phyloP scores from a whole-genome alignment of 2,888 invertebrate species.

The Agonum fuliginosum region DNA sequence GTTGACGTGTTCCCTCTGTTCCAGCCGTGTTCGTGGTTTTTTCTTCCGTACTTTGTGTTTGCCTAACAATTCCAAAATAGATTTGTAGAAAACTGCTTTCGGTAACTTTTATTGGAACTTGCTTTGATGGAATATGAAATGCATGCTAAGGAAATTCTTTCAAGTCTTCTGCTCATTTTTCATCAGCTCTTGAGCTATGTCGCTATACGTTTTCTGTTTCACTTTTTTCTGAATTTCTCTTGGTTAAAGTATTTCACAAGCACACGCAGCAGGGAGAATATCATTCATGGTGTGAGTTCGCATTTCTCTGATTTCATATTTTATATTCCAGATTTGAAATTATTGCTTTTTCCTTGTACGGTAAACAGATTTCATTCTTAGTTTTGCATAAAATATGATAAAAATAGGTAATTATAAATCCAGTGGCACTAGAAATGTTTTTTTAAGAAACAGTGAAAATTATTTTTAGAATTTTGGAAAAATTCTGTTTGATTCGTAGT shows the following conservation, averaged over 20 bases:
- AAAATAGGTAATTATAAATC: no score
- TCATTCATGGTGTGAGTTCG: slow-evolving; percentile 6
- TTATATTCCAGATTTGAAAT: no score
- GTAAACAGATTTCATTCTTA: no score
- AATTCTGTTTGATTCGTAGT: no score
- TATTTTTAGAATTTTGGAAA: no score
- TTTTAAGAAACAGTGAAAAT: no score
- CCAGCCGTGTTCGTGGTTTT: slow-evolving; percentile 3
- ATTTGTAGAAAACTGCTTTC: slow-evolving; percentile 65
- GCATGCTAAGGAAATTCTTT: slow-evolving; percentile 51
- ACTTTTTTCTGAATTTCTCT: slow-evolving; percentile 12
- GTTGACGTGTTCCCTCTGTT: slow-evolving; percentile 27
- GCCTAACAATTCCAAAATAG: slow-evolving; percentile 63
- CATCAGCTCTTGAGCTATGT: slow-evolving; percentile 30
- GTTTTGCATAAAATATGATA: no score
- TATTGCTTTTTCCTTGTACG: no score
- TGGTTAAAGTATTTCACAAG: slow-evolving; percentile 2
- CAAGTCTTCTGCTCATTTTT: slow-evolving; percentile 51
- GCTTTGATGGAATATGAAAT: slow-evolving; percentile 64
- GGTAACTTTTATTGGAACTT: slow-evolving; percentile 68
- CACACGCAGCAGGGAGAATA: neutral
- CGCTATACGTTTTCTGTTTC: slow-evolving; percentile 27
- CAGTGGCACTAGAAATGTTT: no score
- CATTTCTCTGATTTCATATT: no score
- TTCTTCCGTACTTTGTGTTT: slow-evolving; percentile 44